Percentiles rank a stretch among this genome's conserved stretches.
These are phyloP conservation scores for Arizona elegans DNA, from an alignment of 2,113 vertebrate genomes.

Conservation along the genomic window DNA sequence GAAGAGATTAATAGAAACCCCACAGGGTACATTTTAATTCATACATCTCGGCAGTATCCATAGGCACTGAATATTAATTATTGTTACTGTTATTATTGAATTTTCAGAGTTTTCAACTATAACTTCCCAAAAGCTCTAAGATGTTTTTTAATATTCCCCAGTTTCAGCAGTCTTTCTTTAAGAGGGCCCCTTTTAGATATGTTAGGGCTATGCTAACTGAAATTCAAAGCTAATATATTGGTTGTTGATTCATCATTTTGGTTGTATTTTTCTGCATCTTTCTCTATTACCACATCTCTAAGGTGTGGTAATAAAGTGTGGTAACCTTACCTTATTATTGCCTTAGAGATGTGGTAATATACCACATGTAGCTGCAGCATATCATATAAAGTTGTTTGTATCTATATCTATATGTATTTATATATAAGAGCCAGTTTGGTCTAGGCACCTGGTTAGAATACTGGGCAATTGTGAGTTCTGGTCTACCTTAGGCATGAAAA, in stretches of 20 bases:
- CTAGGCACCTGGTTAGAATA: background rate
- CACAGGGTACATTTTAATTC: background rate
- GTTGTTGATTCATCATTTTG: background rate
- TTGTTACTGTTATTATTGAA: background rate
- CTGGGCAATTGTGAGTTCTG: background rate
- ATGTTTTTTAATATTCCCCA: background rate
- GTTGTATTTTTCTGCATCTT: background rate
- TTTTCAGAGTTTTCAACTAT: background rate
- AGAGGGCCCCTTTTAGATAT: background rate
- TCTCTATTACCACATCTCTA: background rate
- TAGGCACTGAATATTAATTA: background rate
- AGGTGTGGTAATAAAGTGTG: too few relatives aligned
- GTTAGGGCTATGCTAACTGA: background rate
- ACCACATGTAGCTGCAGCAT: background rate
- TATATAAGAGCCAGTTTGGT: background rate
- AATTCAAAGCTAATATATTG: background rate
- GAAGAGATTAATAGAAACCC: background rate
- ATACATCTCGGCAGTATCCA: background rate
- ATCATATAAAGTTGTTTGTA: background rate
- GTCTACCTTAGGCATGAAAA: background rate
- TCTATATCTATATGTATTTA: background rate
- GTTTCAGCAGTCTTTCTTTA: background rate
- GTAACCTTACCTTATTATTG: too few relatives aligned
- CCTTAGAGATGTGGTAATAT: background rate
- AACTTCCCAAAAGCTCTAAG: background rate